Conservation (phyloP, 2,888 invertebrate genomes). For the Ichneumon xanthorius region DNA sequence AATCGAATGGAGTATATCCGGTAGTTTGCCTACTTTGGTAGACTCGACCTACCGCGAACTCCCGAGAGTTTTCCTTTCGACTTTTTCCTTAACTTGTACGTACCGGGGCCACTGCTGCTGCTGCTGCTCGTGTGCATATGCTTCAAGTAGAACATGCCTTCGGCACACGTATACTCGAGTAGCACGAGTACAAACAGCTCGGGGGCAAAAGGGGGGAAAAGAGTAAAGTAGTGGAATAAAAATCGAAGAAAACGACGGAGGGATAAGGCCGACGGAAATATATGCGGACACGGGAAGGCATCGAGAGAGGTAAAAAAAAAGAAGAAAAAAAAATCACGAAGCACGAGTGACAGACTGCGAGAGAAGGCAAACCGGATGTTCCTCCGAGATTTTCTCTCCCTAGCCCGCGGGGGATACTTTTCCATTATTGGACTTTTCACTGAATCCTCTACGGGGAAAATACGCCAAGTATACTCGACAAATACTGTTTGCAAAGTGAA, state of each 20-base stretch:
- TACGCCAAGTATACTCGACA: slow-evolving; percentile 32
- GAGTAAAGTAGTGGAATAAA: slow-evolving; percentile 26
- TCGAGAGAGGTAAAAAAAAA: slow-evolving; percentile 1
- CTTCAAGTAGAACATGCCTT: not conserved
- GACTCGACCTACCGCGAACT: slow-evolving; percentile 11
- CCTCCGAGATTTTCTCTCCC: slow-evolving; percentile 48
- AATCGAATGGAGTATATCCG: slow-evolving; percentile 44
- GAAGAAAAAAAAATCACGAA: slow-evolving; percentile 19
- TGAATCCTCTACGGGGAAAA: not conserved
- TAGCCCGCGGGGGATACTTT: slow-evolving; percentile 55
- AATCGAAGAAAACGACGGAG: slow-evolving; percentile 35
- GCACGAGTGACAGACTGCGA: slow-evolving; percentile 20
- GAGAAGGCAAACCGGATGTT: slow-evolving; percentile 55
- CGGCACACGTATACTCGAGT: slow-evolving; percentile 25
- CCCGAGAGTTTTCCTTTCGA: slow-evolving; percentile 41
- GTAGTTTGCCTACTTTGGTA: not conserved
- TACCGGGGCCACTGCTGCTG: not conserved
- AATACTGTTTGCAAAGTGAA: slow-evolving; percentile 47
- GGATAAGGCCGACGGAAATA: slow-evolving; percentile 33
- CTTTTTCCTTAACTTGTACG: slow-evolving; percentile 26
- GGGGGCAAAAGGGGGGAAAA: slow-evolving; percentile 21
- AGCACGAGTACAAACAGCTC: slow-evolving; percentile 41
- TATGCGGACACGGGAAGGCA: slow-evolving; percentile 12
- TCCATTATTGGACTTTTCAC: slow-evolving; percentile 63
- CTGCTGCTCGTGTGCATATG: slow-evolving; percentile 25